These are phyloP conservation scores for Pteruthius melanotis DNA, from an alignment of 2,113 vertebrate genomes.

Conservation along the genomic window DNA sequence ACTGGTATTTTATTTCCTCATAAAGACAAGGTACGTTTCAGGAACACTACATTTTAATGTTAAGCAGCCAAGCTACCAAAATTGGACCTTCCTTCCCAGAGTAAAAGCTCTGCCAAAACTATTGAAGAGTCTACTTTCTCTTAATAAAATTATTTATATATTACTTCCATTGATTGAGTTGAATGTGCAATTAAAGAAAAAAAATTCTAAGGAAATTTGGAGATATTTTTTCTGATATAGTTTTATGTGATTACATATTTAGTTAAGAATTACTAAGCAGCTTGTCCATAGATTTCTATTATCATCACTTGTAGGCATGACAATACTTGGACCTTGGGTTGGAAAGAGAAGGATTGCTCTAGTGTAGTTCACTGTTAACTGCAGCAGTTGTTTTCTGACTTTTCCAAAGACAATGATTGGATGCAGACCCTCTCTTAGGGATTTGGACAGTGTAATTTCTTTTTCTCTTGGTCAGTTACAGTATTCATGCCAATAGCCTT, in stretches of 20 bases:
- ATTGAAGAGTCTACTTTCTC: background rate
- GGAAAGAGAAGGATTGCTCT: background rate
- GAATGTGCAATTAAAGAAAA: background rate
- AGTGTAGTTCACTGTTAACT: background rate
- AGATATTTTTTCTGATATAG: background rate
- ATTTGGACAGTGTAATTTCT: background rate
- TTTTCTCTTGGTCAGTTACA: background rate
- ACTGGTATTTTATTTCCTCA: background rate
- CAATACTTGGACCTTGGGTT: background rate
- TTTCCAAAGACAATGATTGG: background rate
- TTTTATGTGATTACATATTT: background rate
- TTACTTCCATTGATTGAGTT: constrained; percentile 4
- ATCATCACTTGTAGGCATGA: background rate
- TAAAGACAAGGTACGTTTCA: constrained; percentile 10
- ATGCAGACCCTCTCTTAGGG: background rate
- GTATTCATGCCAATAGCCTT: background rate
- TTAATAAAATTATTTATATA: constrained; percentile 3
- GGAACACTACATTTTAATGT: background rate
- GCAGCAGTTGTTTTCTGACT: background rate
- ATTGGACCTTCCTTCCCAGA: background rate
- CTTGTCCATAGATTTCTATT: background rate
- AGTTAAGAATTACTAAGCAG: background rate
- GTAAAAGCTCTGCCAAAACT: constrained; percentile 10
- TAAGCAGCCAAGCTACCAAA: constrained; percentile 7
- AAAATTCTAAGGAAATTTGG: background rate